Evolutionary conservation across 2,888 invertebrate genomes (phyloP), one percentile per base, ranked within the genome.

Genomic region (Eulithis testata): DNA sequence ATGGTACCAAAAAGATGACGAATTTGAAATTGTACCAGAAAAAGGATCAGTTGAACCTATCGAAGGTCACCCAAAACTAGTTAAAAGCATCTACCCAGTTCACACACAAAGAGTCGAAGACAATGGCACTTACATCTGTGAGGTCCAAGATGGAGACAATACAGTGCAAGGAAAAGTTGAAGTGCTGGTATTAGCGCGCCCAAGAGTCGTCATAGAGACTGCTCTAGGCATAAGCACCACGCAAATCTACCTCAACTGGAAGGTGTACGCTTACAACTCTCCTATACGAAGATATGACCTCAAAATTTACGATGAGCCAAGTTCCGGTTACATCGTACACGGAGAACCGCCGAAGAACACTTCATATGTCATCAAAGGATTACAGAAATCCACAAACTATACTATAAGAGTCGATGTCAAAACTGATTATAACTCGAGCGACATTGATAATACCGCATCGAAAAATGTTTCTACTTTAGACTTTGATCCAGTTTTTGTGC

Each of bases 201-300:
- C 97, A 0, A 94, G 95, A 81, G 94, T 97, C 0, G 94, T 90
- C 56, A 95, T 97, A 70, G 95, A 96, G 76, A 95, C 94, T 65
- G 95, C 96, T 0, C 96, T 96, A 82, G 95, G 96, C 0, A 96
- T 97, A 14, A 97, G 96, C 59, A 95, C 95, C 0, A 94, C 94
- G 7, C 95, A 96, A 82, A 94, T 98, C 52, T 98, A 95, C 84
- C 83, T 97, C 0, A 97, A 97, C 81, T 97, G 97, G 97, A 97
- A 97, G 0, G 94, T 97, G 0, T 95, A 95, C 66, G 94, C 96
- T 67, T 96, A 96, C 68, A 97, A 97, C 80, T 95, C 95, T 58
- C 95, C 95, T 0, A 93, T 97, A 21, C 89, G 91, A 71, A 83
- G 85, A 27, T 96, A 95, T 77, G 90, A 91, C 63, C 86, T 96